phyloP scores from a whole-genome alignment of 2,113 vertebrate genomes.

The Podiceps cristatus region DNA sequence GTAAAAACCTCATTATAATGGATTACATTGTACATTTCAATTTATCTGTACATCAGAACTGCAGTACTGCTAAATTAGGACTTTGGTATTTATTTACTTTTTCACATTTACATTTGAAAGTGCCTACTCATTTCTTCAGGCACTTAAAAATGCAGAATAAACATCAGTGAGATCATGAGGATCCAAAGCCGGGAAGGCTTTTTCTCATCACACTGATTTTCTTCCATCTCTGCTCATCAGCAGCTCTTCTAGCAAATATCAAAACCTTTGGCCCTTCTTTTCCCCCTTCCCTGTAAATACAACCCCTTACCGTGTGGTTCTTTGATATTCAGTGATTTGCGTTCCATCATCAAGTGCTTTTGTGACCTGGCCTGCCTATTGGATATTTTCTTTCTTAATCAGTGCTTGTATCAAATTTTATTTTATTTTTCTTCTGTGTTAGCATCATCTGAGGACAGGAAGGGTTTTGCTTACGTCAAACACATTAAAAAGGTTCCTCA shows the following conservation, averaged over 20 bases:
- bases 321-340: not conserved
- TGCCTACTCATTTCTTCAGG: conserved; percentile 40
- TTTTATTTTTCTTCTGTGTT: not conserved
- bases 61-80: not conserved
- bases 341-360: not conserved
- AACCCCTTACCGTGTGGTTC: rapidly evolving
- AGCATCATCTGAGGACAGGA: not conserved
- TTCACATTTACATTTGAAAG: conserved; percentile 65
- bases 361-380: not conserved
- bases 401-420: not conserved
- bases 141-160: conserved; percentile 34
- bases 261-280: not conserved
- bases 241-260: not conserved
- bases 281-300: not conserved
- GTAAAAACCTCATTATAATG: not conserved
- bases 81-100: conserved; percentile 61
- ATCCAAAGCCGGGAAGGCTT: not conserved
- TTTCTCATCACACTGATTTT: not conserved
- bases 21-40: not conserved
- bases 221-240: not conserved
- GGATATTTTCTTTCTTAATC: not conserved
- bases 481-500: not conserved
- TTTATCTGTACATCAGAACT: not conserved
- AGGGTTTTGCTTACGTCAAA: not conserved
- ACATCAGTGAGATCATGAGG: conserved; percentile 1